Percentiles rank a stretch among this genome's conserved stretches.
Conservation (phyloP, 2,113 vertebrate species). For the Cervus canadensis region DNA sequence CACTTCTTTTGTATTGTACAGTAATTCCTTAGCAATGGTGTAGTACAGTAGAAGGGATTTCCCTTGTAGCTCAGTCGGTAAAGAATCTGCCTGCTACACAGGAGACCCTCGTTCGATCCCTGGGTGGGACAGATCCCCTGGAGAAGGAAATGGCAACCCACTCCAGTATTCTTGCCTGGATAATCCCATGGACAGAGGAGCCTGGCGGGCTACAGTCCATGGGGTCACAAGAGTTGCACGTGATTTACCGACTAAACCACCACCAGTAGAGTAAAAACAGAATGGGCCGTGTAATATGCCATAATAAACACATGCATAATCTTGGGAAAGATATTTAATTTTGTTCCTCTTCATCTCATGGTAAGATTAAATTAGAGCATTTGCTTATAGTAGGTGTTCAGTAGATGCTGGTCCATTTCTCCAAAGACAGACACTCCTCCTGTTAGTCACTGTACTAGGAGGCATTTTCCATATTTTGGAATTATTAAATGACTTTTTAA, state of each 20-base stretch:
- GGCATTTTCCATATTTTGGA: background rate
- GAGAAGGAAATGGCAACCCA: background rate
- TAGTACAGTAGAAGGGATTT: background rate
- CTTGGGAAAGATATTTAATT: background rate
- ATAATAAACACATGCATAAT: background rate
- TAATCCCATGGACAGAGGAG: background rate
- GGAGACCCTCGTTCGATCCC: fast-evolving
- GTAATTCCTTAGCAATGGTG: background rate
- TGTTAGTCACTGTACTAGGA: background rate
- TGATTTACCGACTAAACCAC: background rate
- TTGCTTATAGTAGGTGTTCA: background rate
- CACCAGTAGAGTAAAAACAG: background rate
- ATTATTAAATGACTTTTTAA: background rate
- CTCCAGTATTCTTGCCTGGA: background rate
- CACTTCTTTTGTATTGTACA: background rate
- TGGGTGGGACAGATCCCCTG: background rate
- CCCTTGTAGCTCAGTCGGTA: background rate
- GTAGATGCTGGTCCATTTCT: background rate
- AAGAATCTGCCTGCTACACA: background rate
- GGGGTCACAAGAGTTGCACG: background rate
- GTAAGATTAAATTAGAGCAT: background rate
- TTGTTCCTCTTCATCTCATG: background rate
- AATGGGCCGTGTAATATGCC: background rate
- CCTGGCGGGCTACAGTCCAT: background rate
- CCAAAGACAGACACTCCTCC: background rate